A percentile compares a stretch with the other conserved stretches of the same genome.
These are phyloP conservation scores for Ichneumoninae sp. DNA, from an alignment of 2,888 invertebrate genomes.

Conservation along the genomic window DNA sequence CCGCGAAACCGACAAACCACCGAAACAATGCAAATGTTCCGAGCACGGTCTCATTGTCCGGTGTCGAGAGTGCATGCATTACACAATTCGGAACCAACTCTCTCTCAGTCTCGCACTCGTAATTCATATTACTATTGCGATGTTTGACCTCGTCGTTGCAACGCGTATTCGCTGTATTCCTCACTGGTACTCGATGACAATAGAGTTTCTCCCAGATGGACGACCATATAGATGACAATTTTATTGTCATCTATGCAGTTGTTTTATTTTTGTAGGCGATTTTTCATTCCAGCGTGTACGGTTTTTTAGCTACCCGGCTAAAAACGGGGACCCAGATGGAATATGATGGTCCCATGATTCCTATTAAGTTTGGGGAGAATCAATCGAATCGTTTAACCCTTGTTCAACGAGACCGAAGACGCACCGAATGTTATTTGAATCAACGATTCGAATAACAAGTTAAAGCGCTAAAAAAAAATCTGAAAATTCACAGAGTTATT, in stretches of 20 bases:
- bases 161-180: conserved; percentile 14
- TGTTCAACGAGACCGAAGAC: no score
- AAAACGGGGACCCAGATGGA: no score
- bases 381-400: no score
- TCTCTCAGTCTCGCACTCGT: conserved; percentile 5
- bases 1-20: conserved; percentile 56
- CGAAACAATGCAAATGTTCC: conserved; percentile 65
- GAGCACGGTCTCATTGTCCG: conserved; percentile 60
- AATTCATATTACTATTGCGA: conserved; percentile 51
- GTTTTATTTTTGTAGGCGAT: not conserved
- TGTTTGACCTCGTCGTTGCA: not conserved
- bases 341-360: no score
- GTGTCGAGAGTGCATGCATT: conserved; percentile 33
- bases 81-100: conserved; percentile 33
- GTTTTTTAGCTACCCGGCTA: no score
- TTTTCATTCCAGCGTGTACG: not conserved
- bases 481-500: no score
- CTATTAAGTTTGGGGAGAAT: no score
- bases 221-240: not conserved
- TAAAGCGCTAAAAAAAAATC: no score
- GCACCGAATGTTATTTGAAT: no score
- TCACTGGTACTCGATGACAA: not conserved
- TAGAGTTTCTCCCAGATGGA: not conserved
- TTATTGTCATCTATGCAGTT: no score
- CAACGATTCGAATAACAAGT: no score